Conservation (phyloP, 2,113 vertebrate genomes). For the Orthonyx spaldingii region DNA sequence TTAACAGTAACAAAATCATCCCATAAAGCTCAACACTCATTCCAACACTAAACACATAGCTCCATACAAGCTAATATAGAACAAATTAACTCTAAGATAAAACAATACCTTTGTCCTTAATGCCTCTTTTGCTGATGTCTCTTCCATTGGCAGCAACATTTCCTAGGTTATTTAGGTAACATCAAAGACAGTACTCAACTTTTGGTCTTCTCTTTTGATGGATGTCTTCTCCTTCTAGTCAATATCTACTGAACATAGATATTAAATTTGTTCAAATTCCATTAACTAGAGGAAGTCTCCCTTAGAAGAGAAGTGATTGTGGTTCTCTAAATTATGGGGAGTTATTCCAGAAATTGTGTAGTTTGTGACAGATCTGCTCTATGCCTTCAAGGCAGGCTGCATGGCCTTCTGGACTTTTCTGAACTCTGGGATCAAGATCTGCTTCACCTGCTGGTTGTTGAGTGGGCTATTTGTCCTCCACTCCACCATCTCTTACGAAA, state of each 20-base stretch:
- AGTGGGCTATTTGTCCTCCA: rapidly evolving
- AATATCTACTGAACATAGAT: neutral
- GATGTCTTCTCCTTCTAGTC: neutral
- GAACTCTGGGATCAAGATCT: neutral
- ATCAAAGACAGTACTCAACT: neutral
- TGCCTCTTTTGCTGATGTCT: neutral
- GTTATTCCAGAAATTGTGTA: neutral
- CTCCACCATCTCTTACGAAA: neutral
- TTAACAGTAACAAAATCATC: neutral
- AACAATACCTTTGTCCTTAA: neutral
- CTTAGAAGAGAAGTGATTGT: neutral
- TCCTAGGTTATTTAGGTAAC: neutral
- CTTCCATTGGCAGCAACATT: neutral
- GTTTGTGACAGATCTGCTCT: neutral
- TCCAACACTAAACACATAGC: neutral
- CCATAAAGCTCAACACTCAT: neutral
- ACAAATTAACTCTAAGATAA: neutral
- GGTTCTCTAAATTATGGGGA: neutral
- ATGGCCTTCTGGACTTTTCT: rapidly evolving
- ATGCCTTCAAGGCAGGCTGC: neutral
- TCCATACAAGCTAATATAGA: neutral
- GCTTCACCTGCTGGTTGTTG: neutral
- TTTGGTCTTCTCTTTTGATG: neutral
- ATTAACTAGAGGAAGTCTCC: neutral
- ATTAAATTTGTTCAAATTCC: neutral